These are phyloP conservation scores for Entomyzon cyanotis DNA, from an alignment of 2,113 vertebrate genomes.

Conservation along the genomic window DNA sequence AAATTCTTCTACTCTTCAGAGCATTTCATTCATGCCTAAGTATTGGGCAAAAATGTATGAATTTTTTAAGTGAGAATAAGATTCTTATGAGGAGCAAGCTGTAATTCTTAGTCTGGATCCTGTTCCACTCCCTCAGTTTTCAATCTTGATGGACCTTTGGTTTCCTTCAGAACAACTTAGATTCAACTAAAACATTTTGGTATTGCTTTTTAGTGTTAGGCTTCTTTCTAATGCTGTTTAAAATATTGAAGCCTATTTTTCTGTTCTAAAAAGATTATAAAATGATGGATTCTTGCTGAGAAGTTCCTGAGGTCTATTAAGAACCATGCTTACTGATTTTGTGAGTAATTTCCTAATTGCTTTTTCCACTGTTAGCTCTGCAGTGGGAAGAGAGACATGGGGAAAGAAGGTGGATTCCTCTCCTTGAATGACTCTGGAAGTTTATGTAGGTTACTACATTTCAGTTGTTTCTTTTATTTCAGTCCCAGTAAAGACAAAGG, in stretches of 20 bases:
- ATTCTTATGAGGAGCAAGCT: neutral
- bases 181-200: neutral
- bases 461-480: neutral
- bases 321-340: neutral
- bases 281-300: neutral
- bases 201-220: neutral
- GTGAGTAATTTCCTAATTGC: neutral
- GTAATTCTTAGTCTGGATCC: neutral
- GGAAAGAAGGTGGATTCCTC: neutral
- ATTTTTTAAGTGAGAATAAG: neutral
- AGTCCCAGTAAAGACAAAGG: neutral
- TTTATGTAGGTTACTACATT: neutral
- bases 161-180: constrained; percentile 12
- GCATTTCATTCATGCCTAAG: neutral
- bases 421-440: neutral
- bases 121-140: neutral
- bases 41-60: neutral
- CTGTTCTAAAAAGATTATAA: neutral
- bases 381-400: neutral
- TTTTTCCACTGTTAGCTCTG: neutral
- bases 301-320: neutral
- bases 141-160: neutral
- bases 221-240: neutral
- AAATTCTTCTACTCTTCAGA: neutral
- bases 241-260: neutral